Percentiles rank a stretch among this genome's conserved stretches.
Conservation (phyloP, 2,888 invertebrate species). For the Ctena decussata region DNA sequence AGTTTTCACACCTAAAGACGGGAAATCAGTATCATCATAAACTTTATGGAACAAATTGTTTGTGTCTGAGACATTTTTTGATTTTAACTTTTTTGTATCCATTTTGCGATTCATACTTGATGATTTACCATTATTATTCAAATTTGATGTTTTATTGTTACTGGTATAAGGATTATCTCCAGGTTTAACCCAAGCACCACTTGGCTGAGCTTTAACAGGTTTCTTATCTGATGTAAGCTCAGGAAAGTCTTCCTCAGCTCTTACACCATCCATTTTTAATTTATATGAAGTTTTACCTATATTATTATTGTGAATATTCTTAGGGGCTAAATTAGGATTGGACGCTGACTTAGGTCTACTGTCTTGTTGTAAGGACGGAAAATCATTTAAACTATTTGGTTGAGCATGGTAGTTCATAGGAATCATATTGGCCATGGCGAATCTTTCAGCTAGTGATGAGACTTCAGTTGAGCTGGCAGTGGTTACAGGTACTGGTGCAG, state of each 20-base stretch:
- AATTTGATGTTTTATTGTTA: conserved; percentile 22
- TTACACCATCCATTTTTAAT: conserved; percentile 1
- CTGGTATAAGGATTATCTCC: conserved; percentile 5
- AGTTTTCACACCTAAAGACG: background rate
- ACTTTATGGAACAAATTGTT: background rate
- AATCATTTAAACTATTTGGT: conserved; percentile 74
- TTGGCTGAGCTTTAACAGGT: background rate
- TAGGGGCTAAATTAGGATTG: conserved; percentile 8
- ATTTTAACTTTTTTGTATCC: background rate
- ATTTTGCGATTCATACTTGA: conserved; percentile 12
- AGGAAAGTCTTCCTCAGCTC: conserved; percentile 66
- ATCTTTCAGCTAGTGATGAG: conserved; percentile 77
- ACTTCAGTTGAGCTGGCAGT: conserved; percentile 19
- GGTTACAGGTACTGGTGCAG: conserved; percentile 20
- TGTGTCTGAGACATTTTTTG: background rate
- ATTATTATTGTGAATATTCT: conserved; percentile 19
- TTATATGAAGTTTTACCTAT: conserved; percentile 17
- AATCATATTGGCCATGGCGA: conserved; percentile 83
- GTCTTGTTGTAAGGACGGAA: conserved; percentile 65
- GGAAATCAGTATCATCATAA: conserved; percentile 7
- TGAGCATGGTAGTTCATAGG: conserved; percentile 74
- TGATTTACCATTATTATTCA: background rate
- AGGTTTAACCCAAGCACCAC: conserved; percentile 42
- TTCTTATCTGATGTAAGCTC: conserved; percentile 51
- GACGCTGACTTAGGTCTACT: conserved; percentile 14